phyloP scores from a whole-genome alignment of 2,797 vertebrate species.

The Meriones psammophilus region DNA sequence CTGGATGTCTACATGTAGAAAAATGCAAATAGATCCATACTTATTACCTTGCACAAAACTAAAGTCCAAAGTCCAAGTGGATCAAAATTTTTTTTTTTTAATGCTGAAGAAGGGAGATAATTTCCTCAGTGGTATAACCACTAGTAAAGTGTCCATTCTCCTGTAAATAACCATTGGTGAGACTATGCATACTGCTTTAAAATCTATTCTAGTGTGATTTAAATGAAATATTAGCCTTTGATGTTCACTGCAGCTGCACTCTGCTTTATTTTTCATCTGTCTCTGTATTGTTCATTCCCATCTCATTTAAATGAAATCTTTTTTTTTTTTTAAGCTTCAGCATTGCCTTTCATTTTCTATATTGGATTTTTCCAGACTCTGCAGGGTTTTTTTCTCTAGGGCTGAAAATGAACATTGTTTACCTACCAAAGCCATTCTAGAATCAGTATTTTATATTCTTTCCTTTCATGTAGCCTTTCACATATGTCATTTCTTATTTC shows the following conservation, averaged over 20 bases:
- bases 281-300: not conserved
- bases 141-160: not conserved
- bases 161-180: not conserved
- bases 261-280: not conserved
- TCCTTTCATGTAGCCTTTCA: not conserved
- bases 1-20: too few relatives aligned
- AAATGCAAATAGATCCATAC: too few relatives aligned
- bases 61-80: too few relatives aligned
- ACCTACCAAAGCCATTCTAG: not conserved
- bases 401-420: not conserved
- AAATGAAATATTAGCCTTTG: not conserved
- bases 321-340: not conserved
- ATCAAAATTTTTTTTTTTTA: too few relatives aligned
- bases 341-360: not conserved
- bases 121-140: not conserved
- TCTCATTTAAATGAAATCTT: not conserved
- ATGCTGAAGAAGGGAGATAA: not conserved
- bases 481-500: not conserved
- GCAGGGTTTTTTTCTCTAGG: not conserved
- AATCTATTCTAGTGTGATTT: not conserved
- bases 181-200: not conserved
- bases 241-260: not conserved
- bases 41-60: too few relatives aligned
- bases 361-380: not conserved
- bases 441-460: not conserved